These are phyloP conservation scores for Tragelaphus strepsiceros DNA, from an alignment of 2,113 vertebrate species.

Conservation along the genomic window DNA sequence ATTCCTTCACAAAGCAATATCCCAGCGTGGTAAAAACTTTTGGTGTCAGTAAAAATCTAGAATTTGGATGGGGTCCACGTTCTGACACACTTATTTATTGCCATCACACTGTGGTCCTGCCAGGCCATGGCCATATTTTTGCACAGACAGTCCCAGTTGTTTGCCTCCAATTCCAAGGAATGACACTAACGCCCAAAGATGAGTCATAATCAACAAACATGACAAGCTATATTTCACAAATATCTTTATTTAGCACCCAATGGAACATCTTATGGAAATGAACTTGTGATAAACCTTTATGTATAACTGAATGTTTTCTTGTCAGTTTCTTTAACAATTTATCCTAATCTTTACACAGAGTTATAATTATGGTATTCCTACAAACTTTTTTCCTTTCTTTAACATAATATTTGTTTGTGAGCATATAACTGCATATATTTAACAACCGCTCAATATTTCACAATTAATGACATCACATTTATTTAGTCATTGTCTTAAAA, in stretches of 20 bases:
- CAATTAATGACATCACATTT: not conserved
- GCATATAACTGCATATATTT: not conserved
- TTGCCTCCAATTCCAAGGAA: not conserved
- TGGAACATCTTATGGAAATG: not conserved
- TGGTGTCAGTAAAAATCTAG: not conserved
- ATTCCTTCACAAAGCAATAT: not conserved
- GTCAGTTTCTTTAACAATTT: not conserved
- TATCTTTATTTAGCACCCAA: not conserved
- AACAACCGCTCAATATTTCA: not conserved
- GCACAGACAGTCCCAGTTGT: not conserved
- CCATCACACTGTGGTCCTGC: not conserved
- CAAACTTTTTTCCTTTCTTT: not conserved
- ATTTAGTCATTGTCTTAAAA: not conserved
- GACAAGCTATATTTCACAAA: slow-evolving; percentile 2
- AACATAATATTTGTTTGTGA: not conserved
- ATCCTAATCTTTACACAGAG: not conserved
- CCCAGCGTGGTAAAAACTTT: not conserved
- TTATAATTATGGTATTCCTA: not conserved
- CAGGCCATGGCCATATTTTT: not conserved
- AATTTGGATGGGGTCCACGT: not conserved
- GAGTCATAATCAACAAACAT: not conserved
- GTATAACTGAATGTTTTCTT: not conserved
- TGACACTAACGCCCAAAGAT: not conserved
- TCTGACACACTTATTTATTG: not conserved
- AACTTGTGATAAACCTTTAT: not conserved